Evolutionary conservation across 2,888 invertebrate genomes (phyloP), one percentile per base, ranked within the genome.

Genomic region (Orchestes rusci): DNA sequence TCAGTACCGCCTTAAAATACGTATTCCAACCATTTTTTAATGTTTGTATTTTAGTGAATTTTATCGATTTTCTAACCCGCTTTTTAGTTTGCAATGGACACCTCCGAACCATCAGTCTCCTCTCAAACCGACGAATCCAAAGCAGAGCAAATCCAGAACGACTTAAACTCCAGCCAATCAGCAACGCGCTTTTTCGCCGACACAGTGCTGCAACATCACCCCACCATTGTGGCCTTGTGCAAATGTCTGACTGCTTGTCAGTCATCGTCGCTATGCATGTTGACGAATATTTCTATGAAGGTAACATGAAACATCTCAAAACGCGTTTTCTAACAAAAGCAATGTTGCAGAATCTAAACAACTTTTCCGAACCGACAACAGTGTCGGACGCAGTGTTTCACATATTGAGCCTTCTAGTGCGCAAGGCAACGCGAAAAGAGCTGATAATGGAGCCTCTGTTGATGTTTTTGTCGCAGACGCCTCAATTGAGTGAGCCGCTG

Each of bases 381-480:
- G 80, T 91, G 39, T 85, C 86, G 2, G 92, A 93, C 61, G 88
- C 88, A 15, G 80, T 92, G n/a, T 91, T 89, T 62, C 84, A 86
- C 68, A 74, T 93, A 53, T 74, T 92, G 40, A 77, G 82, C 18
- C 81, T 83, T 2, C 71, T 93, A 49, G 81, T 82, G n/a, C 76
- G 77, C 32, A 81, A 82, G 58, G 82, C 89, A 2, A 81, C 87
- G 4, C 78, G 80, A 60, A 82, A 85, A 2, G 76, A 79, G 16
- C 73, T 84, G 43, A 79, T 92, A 60, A 77, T 93, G 57, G 78
- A 81, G 53, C 87, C 90, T 1, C 73, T 93, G 28, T 76, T 84
- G 59, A 76, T 79, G 51, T 88, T 82, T 66, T 73, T 91, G 13
- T 60, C 62, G 2, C 62, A 64, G 46, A 59, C 63, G 7, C 72